Conservation (phyloP, 2,113 vertebrate genomes). For the Bucco capensis region DNA sequence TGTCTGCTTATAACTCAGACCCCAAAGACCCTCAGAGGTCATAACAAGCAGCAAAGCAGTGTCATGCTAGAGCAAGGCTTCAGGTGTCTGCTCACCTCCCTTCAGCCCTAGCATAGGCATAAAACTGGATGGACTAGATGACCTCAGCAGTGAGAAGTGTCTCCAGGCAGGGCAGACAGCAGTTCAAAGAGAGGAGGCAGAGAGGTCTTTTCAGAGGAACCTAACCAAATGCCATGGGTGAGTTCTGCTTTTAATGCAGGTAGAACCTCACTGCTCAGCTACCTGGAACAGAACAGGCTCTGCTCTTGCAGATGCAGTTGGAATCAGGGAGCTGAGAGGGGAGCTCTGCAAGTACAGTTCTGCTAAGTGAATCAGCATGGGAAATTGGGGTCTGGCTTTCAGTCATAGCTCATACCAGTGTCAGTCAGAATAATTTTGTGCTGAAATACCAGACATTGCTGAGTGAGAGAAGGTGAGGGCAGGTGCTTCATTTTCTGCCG, state of each 20-base stretch:
- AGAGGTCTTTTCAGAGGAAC: not conserved
- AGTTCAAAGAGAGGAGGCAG: not conserved
- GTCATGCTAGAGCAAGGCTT: not conserved
- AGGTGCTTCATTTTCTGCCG: not conserved
- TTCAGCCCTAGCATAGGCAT: not conserved
- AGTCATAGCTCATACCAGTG: accelerated
- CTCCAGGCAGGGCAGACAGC: not conserved
- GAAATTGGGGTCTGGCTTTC: accelerated
- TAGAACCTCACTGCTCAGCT: not conserved
- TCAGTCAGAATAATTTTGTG: not conserved
- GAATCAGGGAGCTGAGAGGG: not conserved
- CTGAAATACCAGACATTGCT: not conserved
- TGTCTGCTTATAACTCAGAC: not conserved
- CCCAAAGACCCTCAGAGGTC: not conserved
- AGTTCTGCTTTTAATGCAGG: not conserved
- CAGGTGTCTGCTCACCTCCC: not conserved
- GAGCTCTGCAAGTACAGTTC: not conserved
- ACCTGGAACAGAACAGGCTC: not conserved
- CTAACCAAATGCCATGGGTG: not conserved
- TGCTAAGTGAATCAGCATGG: not conserved
- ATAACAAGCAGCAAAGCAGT: not conserved
- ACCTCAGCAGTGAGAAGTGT: not conserved
- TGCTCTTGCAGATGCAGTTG: not conserved
- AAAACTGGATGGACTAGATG: not conserved
- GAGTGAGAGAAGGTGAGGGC: not conserved